Evolutionary conservation across 2,888 invertebrate species (phyloP).

Genomic region (Gortyna flavago): DNA sequence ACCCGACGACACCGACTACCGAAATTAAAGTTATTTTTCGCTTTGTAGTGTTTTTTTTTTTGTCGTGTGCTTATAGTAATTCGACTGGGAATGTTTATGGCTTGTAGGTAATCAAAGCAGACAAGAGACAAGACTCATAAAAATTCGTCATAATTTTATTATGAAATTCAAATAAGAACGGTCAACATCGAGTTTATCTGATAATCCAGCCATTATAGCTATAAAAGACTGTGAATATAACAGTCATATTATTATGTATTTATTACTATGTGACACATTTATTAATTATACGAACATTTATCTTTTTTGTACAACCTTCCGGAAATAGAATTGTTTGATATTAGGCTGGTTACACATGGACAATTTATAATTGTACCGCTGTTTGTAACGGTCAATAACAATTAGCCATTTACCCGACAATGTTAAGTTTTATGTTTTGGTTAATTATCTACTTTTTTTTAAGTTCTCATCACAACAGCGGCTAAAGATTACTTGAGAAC

Average conservation of each 20-base stretch:
- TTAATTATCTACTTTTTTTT: background rate
- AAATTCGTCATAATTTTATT: constrained; percentile 45
- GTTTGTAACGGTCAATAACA: background rate
- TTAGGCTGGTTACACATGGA: too few relatives aligned
- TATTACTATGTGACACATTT: constrained; percentile 28
- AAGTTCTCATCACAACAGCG: background rate
- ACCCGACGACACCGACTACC: too few relatives aligned
- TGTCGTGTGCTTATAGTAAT: too few relatives aligned
- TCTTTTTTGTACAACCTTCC: constrained; percentile 2
- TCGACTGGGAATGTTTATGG: background rate
- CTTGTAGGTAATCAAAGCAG: background rate
- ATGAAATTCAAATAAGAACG: constrained; percentile 40
- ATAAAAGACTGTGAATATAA: constrained; percentile 31
- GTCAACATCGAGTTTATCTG: constrained; percentile 40
- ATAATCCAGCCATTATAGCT: constrained; percentile 15
- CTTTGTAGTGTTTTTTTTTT: background rate
- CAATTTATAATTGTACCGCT: background rate
- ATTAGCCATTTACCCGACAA: too few relatives aligned
- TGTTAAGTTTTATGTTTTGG: too few relatives aligned
- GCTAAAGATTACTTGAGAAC: background rate
- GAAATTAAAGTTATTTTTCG: background rate
- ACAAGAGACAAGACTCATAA: background rate
- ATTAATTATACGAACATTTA: constrained; percentile 28
- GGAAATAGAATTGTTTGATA: background rate
- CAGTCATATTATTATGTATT: constrained; percentile 16